phyloP scores from a whole-genome alignment of 1,140 invertebrate species.

The Rhopalosiphum padi region DNA sequence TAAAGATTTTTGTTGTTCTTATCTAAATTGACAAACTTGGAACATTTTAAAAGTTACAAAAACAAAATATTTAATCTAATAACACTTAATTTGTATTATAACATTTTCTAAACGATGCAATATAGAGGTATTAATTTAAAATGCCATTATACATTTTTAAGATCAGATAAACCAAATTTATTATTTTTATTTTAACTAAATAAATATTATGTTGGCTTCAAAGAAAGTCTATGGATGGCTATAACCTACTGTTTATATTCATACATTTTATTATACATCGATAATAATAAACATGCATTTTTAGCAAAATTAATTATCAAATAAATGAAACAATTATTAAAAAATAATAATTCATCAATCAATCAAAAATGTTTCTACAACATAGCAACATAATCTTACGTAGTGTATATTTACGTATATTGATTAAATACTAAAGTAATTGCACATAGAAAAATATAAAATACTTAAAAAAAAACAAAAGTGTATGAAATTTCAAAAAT shows the following conservation, averaged over 20 bases:
- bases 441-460: background rate
- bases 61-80: slow-evolving; percentile 26
- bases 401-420: background rate
- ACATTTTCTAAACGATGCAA: background rate
- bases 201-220: background rate
- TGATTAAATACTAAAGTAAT: too few species aligned
- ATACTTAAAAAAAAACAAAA: background rate
- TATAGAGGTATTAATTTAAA: background rate
- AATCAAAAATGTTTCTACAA: background rate
- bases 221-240: too few species aligned
- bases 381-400: background rate
- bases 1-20: slow-evolving; percentile 15
- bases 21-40: slow-evolving; percentile 35
- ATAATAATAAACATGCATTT: background rate
- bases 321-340: background rate
- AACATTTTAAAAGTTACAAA: slow-evolving; percentile 27
- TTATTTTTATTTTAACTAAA: slow-evolving; percentile 3
- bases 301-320: background rate
- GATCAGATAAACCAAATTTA: slow-evolving; percentile 1
- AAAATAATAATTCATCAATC: background rate
- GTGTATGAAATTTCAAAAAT: background rate
- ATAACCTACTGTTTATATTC: background rate
- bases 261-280: background rate
- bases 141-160: background rate
- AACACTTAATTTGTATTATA: background rate